Conservation (phyloP, 2,113 vertebrate genomes). For the Vireo altiloquus region DNA sequence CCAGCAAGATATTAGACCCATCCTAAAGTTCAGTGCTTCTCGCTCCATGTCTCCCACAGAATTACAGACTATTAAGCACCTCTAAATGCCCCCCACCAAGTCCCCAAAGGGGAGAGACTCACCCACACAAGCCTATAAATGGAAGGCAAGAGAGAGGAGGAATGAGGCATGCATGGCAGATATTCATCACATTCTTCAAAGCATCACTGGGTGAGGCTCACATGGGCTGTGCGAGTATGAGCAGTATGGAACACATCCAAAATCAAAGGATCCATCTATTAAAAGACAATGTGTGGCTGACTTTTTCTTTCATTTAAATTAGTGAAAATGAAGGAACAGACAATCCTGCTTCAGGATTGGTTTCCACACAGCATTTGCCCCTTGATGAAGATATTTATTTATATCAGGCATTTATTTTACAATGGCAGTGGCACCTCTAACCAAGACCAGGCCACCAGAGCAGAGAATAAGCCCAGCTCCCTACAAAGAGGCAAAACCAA, state of each 20-base stretch:
- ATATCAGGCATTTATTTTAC: neutral
- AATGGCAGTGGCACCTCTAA: neutral
- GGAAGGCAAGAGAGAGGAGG: neutral
- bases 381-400: neutral
- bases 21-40: neutral
- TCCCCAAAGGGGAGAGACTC: neutral
- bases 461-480: neutral
- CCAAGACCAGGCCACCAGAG: neutral
- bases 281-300: neutral
- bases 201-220: neutral
- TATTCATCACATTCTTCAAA: neutral
- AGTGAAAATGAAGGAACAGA: neutral
- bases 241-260: neutral
- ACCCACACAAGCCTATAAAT: neutral
- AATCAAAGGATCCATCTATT: neutral
- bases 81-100: neutral
- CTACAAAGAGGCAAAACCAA: neutral
- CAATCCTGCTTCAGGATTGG: neutral
- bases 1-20: neutral
- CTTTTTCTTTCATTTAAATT: neutral
- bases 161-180: neutral
- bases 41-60: neutral
- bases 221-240: rapidly evolving
- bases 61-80: neutral
- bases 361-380: neutral